Conservation (phyloP, 2,888 invertebrate species). For the Mythimna pallens region DNA sequence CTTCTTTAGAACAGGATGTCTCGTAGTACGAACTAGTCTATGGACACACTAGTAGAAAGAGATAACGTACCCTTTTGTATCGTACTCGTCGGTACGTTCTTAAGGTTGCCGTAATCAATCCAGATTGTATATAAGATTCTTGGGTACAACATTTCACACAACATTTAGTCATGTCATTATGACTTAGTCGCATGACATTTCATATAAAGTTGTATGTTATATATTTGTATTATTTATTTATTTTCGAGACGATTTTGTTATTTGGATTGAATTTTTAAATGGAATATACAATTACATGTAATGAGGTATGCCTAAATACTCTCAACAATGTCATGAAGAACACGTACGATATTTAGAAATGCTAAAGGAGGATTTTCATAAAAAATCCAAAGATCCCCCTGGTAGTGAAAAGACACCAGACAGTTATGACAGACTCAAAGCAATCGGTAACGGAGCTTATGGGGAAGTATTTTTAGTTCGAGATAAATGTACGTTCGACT, state of each 20-base stretch:
- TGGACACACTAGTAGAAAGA: too few relatives aligned
- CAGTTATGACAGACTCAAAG: conserved; percentile 94
- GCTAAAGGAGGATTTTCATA: conserved; percentile 80
- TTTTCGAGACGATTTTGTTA: conserved; percentile 66
- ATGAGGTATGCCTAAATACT: conserved; percentile 80
- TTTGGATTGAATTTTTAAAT: conserved; percentile 71
- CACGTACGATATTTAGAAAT: conserved; percentile 80
- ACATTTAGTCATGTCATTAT: conserved; percentile 7
- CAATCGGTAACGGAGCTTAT: conserved; percentile 97
- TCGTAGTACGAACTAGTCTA: too few relatives aligned
- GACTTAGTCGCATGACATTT: conserved; percentile 35
- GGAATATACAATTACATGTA: conserved; percentile 64
- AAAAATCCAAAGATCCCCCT: conserved; percentile 68
- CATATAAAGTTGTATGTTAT: conserved; percentile 50
- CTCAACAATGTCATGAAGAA: conserved; percentile 78
- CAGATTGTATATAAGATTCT: too few relatives aligned
- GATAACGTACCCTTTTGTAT: too few relatives aligned
- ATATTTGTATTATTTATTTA: conserved; percentile 63
- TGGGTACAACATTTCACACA: background rate
- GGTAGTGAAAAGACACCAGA: conserved; percentile 71
- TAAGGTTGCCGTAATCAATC: too few relatives aligned
- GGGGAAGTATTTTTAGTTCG: conserved; percentile 95
- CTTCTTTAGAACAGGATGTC: too few relatives aligned
- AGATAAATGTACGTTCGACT: conserved; percentile 91
- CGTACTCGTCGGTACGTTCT: too few relatives aligned